These are phyloP conservation scores for Vidua chalybeata DNA, from an alignment of 2,113 vertebrate genomes.

Conservation along the genomic window DNA sequence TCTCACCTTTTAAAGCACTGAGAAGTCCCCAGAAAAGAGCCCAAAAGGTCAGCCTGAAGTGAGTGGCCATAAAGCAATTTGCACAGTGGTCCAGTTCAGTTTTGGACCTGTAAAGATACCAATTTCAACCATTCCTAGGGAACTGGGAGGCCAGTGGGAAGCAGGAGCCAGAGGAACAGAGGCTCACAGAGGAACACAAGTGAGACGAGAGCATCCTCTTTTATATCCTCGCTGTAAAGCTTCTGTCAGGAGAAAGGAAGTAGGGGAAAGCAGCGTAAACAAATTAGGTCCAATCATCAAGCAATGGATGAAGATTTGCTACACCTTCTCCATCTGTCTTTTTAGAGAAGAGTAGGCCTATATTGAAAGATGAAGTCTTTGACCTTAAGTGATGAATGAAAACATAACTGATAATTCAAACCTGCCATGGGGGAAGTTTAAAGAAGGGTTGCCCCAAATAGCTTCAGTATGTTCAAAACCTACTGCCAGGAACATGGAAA, in stretches of 20 bases:
- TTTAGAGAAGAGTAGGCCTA: neutral
- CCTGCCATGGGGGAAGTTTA: slow-evolving; percentile 26
- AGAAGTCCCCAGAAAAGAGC: neutral
- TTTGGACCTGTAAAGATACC: neutral
- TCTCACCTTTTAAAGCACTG: neutral
- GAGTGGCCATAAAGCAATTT: neutral
- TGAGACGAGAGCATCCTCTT: neutral
- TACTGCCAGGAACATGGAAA: slow-evolving; percentile 26
- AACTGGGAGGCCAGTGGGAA: neutral
- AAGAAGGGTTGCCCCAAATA: slow-evolving; percentile 41
- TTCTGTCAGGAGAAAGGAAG: neutral
- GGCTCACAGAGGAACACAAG: neutral
- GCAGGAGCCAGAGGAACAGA: neutral
- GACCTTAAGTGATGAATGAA: slow-evolving; percentile 44
- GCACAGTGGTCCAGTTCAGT: neutral
- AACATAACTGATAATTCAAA: slow-evolving; percentile 52
- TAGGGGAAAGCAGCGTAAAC: neutral
- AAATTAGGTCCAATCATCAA: neutral
- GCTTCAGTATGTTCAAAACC: slow-evolving; percentile 53
- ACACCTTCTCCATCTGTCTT: neutral
- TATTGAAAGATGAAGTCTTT: neutral
- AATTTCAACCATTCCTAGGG: neutral
- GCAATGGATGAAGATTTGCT: neutral
- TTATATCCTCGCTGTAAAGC: neutral
- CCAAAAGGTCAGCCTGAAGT: neutral